Base-by-base conservation (phyloP, 2,888 invertebrate species). In the Drosophila anomalipes region DNA sequence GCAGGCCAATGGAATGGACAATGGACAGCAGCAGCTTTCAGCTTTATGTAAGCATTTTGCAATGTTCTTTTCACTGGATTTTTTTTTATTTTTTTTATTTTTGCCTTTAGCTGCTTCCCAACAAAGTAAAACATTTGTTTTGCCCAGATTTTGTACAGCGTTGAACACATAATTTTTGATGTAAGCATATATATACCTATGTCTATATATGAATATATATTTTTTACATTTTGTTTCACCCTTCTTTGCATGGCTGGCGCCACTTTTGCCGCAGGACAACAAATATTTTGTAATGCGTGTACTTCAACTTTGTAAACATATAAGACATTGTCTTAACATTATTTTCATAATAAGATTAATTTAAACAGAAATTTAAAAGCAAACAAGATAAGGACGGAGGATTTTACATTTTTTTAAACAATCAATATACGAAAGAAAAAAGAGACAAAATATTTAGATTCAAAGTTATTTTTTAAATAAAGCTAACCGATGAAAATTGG, bases 81-180 rank as follows among this genome's bases (percentile, higher is more conserved):
- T 67, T 62, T 62, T 19, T 41, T 39, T 54, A 9, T 10, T 22
- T 22, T 10, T 41, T 12, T 61, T 39, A 53, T 41, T 22, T 58
- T 56, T n/a, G 67, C 64, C 54, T 61, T 66, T 51, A 56, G 65
- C 79, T 66, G 52, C 83, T 67, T 74, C 41, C 49, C 67, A 86
- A 77, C 86, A 89, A 90, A 83, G 91, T 81, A 68, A 85, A 90
- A 79, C 90, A 89, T 87, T 91, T 87, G 90, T 85, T 47, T 89
- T 89, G 83, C 51, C 64, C 89, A 77, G 77, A 78, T 75, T 79
- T 81, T 76, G 33, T 70, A 49, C 84, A 52, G 71, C 81, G 77
- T 71, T 83, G 66, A 83, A 65, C 83, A 81, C 76, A 83, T 77
- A 67, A 74, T 80, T 84, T 82, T 76, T 70, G 67, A 81, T 74